phyloP scores from a whole-genome alignment of 2,888 invertebrate species.

The Dexiosoma caninum region DNA sequence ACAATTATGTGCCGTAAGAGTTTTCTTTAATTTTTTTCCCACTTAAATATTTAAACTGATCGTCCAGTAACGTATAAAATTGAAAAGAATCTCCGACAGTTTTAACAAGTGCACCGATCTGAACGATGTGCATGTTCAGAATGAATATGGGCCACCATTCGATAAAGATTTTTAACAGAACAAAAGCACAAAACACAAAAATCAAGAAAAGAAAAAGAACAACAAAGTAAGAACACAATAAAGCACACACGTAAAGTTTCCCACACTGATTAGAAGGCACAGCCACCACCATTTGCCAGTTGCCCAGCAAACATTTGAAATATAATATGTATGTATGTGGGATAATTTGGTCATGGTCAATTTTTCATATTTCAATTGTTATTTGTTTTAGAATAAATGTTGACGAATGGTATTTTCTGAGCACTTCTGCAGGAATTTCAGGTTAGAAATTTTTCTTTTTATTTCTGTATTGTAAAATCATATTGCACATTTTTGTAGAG shows the following conservation, averaged over 20 bases:
- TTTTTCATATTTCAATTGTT: too few species aligned
- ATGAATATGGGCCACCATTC: conserved; percentile 51
- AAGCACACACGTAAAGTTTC: conserved; percentile 42
- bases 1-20: conserved; percentile 36
- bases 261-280: conserved; percentile 57
- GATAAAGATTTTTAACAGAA: conserved; percentile 36
- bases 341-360: too few species aligned
- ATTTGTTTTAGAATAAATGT: too few species aligned
- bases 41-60: neutral
- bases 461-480: too few species aligned
- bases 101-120: conserved; percentile 53
- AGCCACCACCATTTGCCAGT: conserved; percentile 35
- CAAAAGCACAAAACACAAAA: conserved; percentile 32
- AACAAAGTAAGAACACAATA: neutral
- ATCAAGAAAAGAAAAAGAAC: conserved; percentile 12
- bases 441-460: too few species aligned
- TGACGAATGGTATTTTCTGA: too few species aligned
- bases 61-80: neutral
- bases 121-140: conserved; percentile 54
- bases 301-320: too few species aligned
- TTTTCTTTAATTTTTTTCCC: neutral
- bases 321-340: too few species aligned
- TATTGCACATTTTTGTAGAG: too few species aligned
- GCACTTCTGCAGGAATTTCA: too few species aligned
- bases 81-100: neutral